Evolutionary conservation across 2,888 invertebrate species (phyloP).

Genomic region (Cerceris rybyensis): DNA sequence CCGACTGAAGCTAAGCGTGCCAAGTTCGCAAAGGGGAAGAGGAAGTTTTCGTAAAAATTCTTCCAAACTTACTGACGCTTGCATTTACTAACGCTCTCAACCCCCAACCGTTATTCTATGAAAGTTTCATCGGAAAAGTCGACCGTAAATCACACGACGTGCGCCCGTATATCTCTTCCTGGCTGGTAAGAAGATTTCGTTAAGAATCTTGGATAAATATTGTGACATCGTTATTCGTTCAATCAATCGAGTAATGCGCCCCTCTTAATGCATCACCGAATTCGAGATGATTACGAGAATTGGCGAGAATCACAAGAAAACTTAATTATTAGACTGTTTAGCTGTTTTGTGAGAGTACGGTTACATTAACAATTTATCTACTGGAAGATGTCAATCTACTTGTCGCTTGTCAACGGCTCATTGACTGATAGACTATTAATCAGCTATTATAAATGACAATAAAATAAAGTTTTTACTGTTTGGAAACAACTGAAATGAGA

Average conservation of each 20-base stretch:
- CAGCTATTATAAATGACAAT: too few relatives aligned
- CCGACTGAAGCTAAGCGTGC: slow-evolving; percentile 1
- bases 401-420: too few relatives aligned
- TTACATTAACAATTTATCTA: too few relatives aligned
- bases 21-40: slow-evolving; percentile 20
- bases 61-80: slow-evolving; percentile 44
- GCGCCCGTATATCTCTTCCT: slow-evolving; percentile 29
- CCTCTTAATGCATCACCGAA: too few relatives aligned
- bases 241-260: neutral
- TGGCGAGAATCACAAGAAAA: too few relatives aligned
- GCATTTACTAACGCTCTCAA: slow-evolving; percentile 46
- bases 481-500: too few relatives aligned
- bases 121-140: slow-evolving; percentile 42
- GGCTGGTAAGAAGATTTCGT: slow-evolving; percentile 29
- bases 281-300: too few relatives aligned
- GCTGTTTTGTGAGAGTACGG: too few relatives aligned
- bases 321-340: too few relatives aligned
- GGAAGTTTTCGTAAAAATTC: slow-evolving; percentile 51
- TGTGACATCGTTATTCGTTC: neutral
- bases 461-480: too few relatives aligned
- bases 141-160: slow-evolving; percentile 42
- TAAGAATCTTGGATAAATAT: slow-evolving; percentile 18
- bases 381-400: too few relatives aligned
- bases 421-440: too few relatives aligned
- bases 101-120: slow-evolving; percentile 32